phyloP scores from a whole-genome alignment of 2,888 invertebrate species.

The Lithophane ornitopus region DNA sequence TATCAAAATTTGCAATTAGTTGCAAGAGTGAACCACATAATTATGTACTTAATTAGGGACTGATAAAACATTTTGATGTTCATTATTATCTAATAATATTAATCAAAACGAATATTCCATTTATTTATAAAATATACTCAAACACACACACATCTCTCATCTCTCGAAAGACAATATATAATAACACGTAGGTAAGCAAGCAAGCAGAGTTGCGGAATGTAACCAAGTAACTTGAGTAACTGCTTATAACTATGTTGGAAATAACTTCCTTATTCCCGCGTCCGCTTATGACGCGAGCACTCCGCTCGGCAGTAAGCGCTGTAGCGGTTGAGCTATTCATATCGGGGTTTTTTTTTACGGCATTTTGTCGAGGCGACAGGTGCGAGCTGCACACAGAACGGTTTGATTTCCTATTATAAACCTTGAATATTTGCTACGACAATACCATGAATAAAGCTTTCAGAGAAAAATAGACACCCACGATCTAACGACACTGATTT shows the following conservation, averaged over 20 bases:
- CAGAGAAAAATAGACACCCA: neutral
- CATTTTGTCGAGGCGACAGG: constrained; percentile 27
- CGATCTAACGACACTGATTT: neutral
- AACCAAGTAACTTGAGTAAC: neutral
- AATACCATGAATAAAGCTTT: neutral
- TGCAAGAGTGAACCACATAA: neutral
- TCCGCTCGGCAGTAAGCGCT: neutral
- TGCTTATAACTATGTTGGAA: neutral
- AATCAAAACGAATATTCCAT: neutral
- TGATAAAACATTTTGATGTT: constrained; percentile 4
- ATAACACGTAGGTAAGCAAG: neutral
- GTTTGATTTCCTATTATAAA: constrained; percentile 13
- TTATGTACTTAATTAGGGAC: neutral
- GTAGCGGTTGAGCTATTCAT: constrained; percentile 30
- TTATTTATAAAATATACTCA: neutral
- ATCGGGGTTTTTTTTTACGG: constrained; percentile 38
- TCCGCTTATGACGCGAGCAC: neutral
- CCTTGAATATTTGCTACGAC: neutral
- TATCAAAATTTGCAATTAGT: constrained; percentile 12
- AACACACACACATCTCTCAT: neutral
- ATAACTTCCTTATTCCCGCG: neutral
- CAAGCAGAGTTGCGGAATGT: neutral
- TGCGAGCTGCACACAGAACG: constrained; percentile 15
- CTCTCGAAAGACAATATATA: neutral
- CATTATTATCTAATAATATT: neutral